These are phyloP conservation scores for Euschistus heros DNA, from an alignment of 1,140 invertebrate genomes.

Conservation along the genomic window DNA sequence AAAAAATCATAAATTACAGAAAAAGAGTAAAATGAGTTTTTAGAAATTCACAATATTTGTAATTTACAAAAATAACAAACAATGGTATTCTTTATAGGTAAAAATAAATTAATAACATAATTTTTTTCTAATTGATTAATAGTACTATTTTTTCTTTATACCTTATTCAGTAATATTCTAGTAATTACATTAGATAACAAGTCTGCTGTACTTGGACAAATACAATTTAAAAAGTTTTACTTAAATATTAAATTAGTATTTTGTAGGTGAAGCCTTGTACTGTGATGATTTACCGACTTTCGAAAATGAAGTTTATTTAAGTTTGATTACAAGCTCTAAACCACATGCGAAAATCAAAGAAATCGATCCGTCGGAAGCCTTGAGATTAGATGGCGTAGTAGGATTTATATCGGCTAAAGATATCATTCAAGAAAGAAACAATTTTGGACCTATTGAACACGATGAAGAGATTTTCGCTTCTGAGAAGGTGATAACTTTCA, in stretches of 20 bases:
- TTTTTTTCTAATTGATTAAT: no score
- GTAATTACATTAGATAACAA: no score
- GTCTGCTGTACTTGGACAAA: no score
- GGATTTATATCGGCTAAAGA: conserved; percentile 62
- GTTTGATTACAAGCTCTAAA: conserved; percentile 64
- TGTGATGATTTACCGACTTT: conserved; percentile 74
- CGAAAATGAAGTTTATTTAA: conserved; percentile 62
- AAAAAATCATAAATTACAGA: no score
- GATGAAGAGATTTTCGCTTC: conserved; percentile 68
- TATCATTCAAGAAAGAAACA: conserved; percentile 46
- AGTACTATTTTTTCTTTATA: no score
- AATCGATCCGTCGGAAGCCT: conserved; percentile 59
- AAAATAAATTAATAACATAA: no score
- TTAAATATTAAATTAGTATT: background rate
- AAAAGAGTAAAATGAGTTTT: no score
- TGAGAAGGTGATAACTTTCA: conserved; percentile 44
- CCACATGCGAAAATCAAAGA: conserved; percentile 67
- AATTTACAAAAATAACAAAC: no score
- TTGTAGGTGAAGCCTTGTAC: conserved; percentile 75
- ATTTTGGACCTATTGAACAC: conserved; percentile 54
- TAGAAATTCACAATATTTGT: no score
- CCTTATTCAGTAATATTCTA: no score
- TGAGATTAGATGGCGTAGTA: conserved; percentile 59
- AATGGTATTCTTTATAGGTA: no score
- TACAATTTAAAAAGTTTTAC: background rate